phyloP scores from a whole-genome alignment of 2,797 vertebrate genomes.

The Tiaroga cobitis region DNA sequence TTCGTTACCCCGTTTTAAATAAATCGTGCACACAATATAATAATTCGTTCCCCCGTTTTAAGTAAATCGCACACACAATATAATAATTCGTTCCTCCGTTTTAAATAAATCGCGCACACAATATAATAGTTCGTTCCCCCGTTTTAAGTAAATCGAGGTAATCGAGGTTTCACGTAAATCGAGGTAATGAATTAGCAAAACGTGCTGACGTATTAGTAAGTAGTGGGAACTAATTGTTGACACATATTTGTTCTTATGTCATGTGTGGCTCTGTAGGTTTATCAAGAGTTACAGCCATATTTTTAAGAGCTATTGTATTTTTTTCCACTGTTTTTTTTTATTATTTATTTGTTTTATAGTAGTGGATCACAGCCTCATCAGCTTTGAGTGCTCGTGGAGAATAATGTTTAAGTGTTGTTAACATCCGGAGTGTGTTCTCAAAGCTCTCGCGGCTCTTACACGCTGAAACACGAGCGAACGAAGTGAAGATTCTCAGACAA shows the following conservation, averaged over 20 bases:
- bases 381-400: background rate
- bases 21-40: no score
- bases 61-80: no score
- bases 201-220: background rate
- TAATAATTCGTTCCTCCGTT: no score
- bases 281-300: slow-evolving; percentile 48
- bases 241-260: background rate
- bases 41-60: no score
- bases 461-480: background rate
- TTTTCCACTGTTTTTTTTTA: slow-evolving; percentile 33
- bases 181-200: background rate
- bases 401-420: no score
- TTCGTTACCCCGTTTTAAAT: no score
- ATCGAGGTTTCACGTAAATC: no score
- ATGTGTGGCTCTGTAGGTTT: background rate
- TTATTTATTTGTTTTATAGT: slow-evolving; percentile 61
- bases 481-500: background rate
- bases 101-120: no score
- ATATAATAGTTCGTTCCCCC: no score
- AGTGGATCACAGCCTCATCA: slow-evolving; percentile 69
- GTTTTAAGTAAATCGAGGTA: no score
- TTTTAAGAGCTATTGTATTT: slow-evolving; percentile 51
- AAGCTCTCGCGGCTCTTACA: background rate
- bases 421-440: background rate
- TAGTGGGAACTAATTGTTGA: background rate